Base-by-base conservation (phyloP, 1,140 invertebrate genomes). In the Drosophila santomea region DNA sequence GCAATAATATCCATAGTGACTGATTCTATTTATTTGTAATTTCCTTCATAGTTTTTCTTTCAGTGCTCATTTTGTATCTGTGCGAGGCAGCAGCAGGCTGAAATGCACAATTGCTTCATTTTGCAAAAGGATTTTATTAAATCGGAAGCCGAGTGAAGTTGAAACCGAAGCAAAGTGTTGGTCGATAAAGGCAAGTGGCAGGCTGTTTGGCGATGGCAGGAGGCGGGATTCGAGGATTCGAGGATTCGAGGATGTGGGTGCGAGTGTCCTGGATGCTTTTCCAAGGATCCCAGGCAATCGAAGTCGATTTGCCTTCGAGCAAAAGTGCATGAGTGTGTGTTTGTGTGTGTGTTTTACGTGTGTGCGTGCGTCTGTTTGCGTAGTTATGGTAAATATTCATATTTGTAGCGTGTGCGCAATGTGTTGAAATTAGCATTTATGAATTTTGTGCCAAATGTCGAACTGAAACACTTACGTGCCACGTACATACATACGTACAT, bases 391-490 rank as follows among this genome's bases (percentile, higher is more conserved):
- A 89, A 89, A 89, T 89, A 89, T 89, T 89, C 84, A 89, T 89
- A 89, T 89, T 89, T 89, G 84, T 89, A 89, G 86, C 84, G 84
- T 84, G 78, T 89, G 84, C 84, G 86, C 84, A 89, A 89, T 89
- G 84, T 89, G 84, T 89, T 89, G 84, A 89, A 89, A 89, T 89
- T 89, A 89, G 84, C 84, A 89, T 89, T 89, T 89, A 89, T 89
- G 84, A 89, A 89, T 89, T 89, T 89, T 83, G 76, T 90, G 74
- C 80, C 84, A 89, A 89, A 89, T 84, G 80, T 80, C 69, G 74
- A 77, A 80, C 76, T 69, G 55, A 67, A 61, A 74, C 75, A 64
- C 54, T 57, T 57, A 58, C 82, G 61, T 57, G 60, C 51, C 79
- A 73, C 63, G 71, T 63, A 69, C 67, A 69, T 67, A 71, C 43